Evolutionary conservation across 1,140 invertebrate genomes (phyloP).

Genomic region (Magallana angulata): DNA sequence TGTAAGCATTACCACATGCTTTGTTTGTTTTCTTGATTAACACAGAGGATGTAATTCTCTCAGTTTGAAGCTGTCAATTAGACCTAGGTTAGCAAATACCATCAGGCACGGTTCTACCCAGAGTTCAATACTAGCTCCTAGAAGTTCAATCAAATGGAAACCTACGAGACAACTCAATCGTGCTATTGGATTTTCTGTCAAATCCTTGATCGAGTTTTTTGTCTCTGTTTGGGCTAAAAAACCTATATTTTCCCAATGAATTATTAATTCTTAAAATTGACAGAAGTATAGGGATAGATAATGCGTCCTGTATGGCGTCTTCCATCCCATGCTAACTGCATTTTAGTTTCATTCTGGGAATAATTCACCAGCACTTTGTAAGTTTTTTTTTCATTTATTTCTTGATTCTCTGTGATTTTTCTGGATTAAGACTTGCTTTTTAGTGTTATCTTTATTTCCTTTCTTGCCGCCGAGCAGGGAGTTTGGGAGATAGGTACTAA

Average conservation of each 20-base stretch:
- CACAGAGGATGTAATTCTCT: not conserved
- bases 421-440: not conserved
- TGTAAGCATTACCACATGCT: not conserved
- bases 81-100: constrained; percentile 1
- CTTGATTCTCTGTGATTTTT: not conserved
- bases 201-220: not conserved
- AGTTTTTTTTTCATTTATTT: not conserved
- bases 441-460: not conserved
- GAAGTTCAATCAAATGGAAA: constrained; percentile 1
- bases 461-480: not conserved
- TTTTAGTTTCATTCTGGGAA: not conserved
- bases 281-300: not conserved
- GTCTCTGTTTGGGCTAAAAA: not conserved
- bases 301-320: not conserved
- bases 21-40: constrained; percentile 24
- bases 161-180: not conserved
- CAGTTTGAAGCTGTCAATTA: constrained; percentile 13
- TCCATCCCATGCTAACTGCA: not conserved
- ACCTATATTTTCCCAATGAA: not conserved
- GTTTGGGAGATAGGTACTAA: not conserved
- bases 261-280: constrained; percentile 30
- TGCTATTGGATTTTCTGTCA: constrained; percentile 17
- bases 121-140: not conserved
- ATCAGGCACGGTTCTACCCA: not conserved
- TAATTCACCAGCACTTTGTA: constrained; percentile 8